phyloP scores from a whole-genome alignment of 2,888 invertebrate species.

The Lasioglossum vierecki region DNA sequence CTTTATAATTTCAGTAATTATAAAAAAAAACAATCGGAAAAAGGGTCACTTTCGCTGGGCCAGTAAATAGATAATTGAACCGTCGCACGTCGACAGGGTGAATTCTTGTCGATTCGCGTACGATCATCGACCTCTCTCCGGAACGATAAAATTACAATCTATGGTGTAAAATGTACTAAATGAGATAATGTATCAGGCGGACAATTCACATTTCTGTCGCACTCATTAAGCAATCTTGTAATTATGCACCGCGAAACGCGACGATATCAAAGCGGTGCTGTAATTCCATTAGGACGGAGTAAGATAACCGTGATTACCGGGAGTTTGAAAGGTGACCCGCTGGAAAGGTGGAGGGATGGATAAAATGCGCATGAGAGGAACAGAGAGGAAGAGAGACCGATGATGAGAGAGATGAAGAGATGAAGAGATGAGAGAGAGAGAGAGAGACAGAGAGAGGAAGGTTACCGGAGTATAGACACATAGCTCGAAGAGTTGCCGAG shows the following conservation, averaged over 20 bases:
- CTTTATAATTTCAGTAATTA: background rate
- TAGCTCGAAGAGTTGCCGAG: conserved; percentile 16
- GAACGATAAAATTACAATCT: conserved; percentile 10
- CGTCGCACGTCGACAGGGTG: background rate
- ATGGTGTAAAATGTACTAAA: conserved; percentile 6
- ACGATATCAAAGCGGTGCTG: conserved; percentile 69
- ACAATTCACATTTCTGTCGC: conserved; percentile 33
- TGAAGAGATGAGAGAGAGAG: background rate
- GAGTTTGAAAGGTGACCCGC: conserved; percentile 62
- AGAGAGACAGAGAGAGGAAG: background rate
- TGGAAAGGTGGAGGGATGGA: conserved; percentile 45
- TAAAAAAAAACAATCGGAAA: too few species aligned
- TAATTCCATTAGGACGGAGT: conserved; percentile 74
- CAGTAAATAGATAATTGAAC: background rate
- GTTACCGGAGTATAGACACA: conserved; percentile 24
- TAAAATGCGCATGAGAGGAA: conserved; percentile 33
- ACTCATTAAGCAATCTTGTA: conserved; percentile 68
- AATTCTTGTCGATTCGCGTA: background rate
- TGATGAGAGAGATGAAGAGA: background rate
- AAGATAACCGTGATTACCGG: conserved; percentile 72
- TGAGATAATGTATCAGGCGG: conserved; percentile 2
- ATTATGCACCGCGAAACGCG: conserved; percentile 64
- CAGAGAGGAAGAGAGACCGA: background rate
- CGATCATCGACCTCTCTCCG: background rate
- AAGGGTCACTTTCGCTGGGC: background rate